These are phyloP conservation scores for Acanthosepion pharaonis DNA, from an alignment of 2,888 invertebrate species.

Conservation along the genomic window DNA sequence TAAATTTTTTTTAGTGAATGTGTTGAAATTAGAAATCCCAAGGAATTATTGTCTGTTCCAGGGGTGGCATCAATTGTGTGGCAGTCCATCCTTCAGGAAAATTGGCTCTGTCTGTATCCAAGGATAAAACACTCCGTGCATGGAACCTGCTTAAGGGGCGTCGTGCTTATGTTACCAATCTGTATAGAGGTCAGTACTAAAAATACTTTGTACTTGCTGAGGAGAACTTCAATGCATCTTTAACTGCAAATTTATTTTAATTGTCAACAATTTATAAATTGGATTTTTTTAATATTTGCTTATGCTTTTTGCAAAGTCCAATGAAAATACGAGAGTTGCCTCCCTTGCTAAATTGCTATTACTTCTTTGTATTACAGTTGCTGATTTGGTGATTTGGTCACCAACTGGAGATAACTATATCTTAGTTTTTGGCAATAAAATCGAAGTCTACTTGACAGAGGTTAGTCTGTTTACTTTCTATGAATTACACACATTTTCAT, in stretches of 20 bases:
- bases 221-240: neutral
- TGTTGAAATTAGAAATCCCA: neutral
- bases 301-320: neutral
- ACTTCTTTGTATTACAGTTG: conserved; percentile 68
- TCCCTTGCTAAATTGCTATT: too few species aligned
- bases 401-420: conserved; percentile 86
- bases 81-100: conserved; percentile 92
- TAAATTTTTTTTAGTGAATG: too few species aligned
- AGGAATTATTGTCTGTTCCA: conserved; percentile 53
- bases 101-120: conserved; percentile 88
- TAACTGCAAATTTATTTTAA: neutral
- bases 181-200: conserved; percentile 78
- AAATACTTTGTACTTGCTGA: neutral
- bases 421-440: conserved; percentile 81
- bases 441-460: conserved; percentile 87
- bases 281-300: neutral
- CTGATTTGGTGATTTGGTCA: conserved; percentile 80
- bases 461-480: conserved; percentile 56
- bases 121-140: conserved; percentile 85
- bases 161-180: conserved; percentile 90
- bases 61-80: conserved; percentile 80
- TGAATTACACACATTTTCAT: neutral
- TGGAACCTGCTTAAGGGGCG: conserved; percentile 96
- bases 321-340: neutral
- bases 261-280: neutral